phyloP scores from a whole-genome alignment of 2,888 invertebrate species.

The Lucinisca nassula region DNA sequence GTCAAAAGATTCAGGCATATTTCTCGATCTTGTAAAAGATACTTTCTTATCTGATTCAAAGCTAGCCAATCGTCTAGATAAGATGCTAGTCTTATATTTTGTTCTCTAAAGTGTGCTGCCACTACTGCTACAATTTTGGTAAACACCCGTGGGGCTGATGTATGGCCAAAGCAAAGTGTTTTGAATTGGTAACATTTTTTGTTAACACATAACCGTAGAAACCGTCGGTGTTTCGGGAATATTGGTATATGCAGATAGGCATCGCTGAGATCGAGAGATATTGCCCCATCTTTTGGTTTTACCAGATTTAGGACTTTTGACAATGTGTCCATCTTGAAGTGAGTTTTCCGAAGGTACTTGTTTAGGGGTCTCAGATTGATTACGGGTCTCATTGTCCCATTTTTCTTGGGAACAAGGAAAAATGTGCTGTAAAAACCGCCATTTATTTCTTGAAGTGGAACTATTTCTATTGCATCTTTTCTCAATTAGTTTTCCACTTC shows the following conservation, averaged over 20 bases:
- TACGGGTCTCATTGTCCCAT: constrained; percentile 44
- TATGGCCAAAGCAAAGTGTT: constrained; percentile 31
- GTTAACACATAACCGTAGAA: constrained; percentile 2
- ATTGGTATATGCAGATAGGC: constrained; percentile 51
- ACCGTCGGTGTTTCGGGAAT: constrained; percentile 23
- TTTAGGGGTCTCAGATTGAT: constrained; percentile 63
- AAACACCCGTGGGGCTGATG: constrained; percentile 35
- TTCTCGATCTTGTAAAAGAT: constrained; percentile 32
- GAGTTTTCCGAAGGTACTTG: constrained; percentile 35
- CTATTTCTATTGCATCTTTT: constrained; percentile 44
- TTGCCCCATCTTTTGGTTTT: constrained; percentile 39
- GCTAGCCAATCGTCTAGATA: constrained; percentile 65
- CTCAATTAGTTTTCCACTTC: constrained; percentile 47
- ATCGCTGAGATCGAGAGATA: constrained; percentile 38
- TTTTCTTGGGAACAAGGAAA: constrained; percentile 52
- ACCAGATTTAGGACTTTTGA: constrained; percentile 42
- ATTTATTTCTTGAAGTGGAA: constrained; percentile 19
- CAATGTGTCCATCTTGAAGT: constrained; percentile 64
- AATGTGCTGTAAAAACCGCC: constrained; percentile 58
- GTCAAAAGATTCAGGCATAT: constrained; percentile 31
- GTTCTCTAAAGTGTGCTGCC: constrained; percentile 32
- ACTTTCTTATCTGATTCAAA: constrained; percentile 11
- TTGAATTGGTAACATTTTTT: constrained; percentile 23
- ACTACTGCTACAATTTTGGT: constrained; percentile 57
- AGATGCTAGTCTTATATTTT: constrained; percentile 36